Conservation (phyloP, 2,888 invertebrate genomes). For the Liposcelis brunnea region DNA sequence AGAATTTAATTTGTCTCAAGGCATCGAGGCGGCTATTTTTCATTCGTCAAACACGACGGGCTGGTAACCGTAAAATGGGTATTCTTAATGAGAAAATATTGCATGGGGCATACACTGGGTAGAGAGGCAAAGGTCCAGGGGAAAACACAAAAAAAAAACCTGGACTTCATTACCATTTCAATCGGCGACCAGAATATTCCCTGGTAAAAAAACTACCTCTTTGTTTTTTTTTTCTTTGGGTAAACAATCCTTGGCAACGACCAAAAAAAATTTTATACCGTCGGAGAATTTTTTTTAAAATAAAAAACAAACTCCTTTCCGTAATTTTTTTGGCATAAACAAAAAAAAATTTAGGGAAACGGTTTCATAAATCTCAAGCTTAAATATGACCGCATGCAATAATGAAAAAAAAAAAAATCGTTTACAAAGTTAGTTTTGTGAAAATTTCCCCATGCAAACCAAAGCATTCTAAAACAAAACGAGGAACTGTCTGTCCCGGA, state of each 20-base stretch:
- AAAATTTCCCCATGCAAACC: too few species aligned
- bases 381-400: too few species aligned
- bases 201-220: slow-evolving; percentile 2
- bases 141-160: slow-evolving; percentile 5
- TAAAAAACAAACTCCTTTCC: slow-evolving; percentile 2
- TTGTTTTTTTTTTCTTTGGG: slow-evolving; percentile 9
- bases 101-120: neutral
- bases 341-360: neutral
- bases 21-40: too few species aligned
- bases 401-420: too few species aligned
- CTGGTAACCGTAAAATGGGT: too few species aligned
- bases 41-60: too few species aligned
- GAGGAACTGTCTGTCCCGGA: too few species aligned
- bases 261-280: too few species aligned
- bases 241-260: neutral
- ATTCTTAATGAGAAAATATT: too few species aligned
- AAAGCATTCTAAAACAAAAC: too few species aligned
- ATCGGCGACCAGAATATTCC: neutral
- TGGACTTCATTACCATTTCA: slow-evolving; percentile 8
- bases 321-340: neutral
- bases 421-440: too few species aligned
- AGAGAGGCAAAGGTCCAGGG: neutral
- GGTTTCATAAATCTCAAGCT: neutral
- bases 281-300: slow-evolving; percentile 1
- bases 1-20: too few species aligned